Evolutionary conservation across 2,797 vertebrate species (phyloP), one percentile per base, ranked within the genome.

Genomic region (Simalia tracyae): DNA sequence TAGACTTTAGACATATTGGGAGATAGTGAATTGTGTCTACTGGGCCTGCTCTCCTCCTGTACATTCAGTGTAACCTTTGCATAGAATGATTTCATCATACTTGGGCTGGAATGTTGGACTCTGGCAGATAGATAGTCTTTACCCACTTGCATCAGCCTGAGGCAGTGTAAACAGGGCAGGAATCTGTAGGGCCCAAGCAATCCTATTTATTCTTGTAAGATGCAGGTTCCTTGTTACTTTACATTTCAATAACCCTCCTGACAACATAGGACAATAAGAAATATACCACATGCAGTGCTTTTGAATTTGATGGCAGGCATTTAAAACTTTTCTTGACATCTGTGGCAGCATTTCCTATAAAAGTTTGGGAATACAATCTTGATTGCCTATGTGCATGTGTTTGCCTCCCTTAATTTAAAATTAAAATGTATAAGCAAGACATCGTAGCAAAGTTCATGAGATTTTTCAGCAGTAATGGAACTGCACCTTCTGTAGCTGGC

Each of bases 381-480:
- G 60, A 60, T 61, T 28, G 36, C 10, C 28, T 6, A 7, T 87
- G 28, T 54, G 12, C 63, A 86, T 56, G 28, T 84, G 42, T 92
- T 92, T 92, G 66, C 59, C 4, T 92, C 60, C 36, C 46, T 4
- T 81, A 81, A 81, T 81, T 81, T 24, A 81, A 81, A 36, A 36
- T 54, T 76, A 31, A 59, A 68, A 59, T 10, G 8, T 63, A 31
- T 11, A 76, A n/a, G 46, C n/a, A 14, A 87, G 50, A 66, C 26
- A 56, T 91, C 60, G 11, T 31, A 85, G 7, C 42, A 63, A 22
- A 50, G 24, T 28, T 87, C 91, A 91, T 94, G 26, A 93, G 72
- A 94, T 92, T 95, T 90, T 89, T 36, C 68, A 88, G 1, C 4
- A 68, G 22, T 84, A 90, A 14, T 46, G 72, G 11, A n/a, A 76